Conservation (phyloP, 1,140 invertebrate species). For the Cecropterus lyciades region DNA sequence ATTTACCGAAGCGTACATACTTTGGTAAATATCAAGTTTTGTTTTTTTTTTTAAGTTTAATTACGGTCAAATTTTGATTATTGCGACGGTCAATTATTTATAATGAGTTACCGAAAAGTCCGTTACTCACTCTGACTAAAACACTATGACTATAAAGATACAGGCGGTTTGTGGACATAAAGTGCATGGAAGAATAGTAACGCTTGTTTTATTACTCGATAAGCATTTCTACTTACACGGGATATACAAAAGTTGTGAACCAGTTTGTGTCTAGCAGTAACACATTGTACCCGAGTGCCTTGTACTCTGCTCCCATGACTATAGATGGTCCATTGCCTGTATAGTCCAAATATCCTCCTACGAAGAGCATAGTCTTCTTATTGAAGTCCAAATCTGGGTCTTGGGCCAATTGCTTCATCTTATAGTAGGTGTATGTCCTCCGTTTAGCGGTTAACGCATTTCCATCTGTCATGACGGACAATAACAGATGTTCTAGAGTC, state of each 20-base stretch:
- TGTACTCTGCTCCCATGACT: conserved; percentile 42
- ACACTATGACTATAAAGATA: too few species aligned
- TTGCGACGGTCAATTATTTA: too few species aligned
- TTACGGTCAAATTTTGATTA: too few species aligned
- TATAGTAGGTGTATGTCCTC: conserved; percentile 57
- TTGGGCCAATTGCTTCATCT: conserved; percentile 57
- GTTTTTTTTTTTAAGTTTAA: too few species aligned
- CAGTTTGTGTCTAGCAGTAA: conserved; percentile 5
- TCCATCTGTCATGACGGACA: conserved; percentile 40
- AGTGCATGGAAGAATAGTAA: too few species aligned
- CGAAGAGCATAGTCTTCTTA: conserved; percentile 58
- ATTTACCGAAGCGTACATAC: too few species aligned
- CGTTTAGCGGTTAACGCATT: conserved; percentile 18
- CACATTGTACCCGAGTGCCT: conserved; percentile 46
- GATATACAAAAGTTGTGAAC: conserved; percentile 8
- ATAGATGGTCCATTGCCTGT: conserved; percentile 46
- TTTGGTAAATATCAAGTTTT: too few species aligned
- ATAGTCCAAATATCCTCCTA: conserved; percentile 60
- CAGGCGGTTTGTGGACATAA: too few species aligned
- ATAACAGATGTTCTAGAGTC: conserved; percentile 51
- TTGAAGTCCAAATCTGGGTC: conserved; percentile 57
- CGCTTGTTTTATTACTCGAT: too few species aligned
- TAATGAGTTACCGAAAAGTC: too few species aligned
- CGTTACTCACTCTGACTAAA: too few species aligned
- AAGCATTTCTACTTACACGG: conserved; percentile 23